Evolutionary conservation across 2,797 vertebrate genomes (phyloP).

Genomic region (Serranus cabrilla): DNA sequence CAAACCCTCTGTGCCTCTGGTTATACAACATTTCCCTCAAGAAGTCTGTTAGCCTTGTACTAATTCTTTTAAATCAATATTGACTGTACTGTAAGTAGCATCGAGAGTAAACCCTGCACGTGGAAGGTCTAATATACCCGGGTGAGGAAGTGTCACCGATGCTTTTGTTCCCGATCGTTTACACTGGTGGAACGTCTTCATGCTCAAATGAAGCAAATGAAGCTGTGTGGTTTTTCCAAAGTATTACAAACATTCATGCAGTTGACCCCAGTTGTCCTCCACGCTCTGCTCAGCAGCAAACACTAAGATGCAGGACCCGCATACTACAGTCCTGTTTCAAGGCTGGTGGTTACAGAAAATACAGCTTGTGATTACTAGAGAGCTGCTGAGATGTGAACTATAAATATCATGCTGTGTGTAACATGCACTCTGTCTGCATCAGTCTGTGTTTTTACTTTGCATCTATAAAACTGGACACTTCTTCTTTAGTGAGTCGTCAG

Average conservation of each 20-base stretch:
- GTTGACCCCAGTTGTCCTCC: constrained; percentile 1
- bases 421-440: no score
- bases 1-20: no score
- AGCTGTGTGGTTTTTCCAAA: background rate
- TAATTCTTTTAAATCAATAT: constrained; percentile 15
- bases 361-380: constrained; percentile 3
- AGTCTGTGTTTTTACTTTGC: no score
- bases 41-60: background rate
- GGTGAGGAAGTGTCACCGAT: constrained; percentile 4
- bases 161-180: background rate
- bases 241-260: background rate
- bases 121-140: background rate
- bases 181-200: background rate
- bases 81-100: constrained; percentile 5
- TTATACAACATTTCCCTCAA: background rate
- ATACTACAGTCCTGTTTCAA: background rate
- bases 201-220: background rate
- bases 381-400: background rate
- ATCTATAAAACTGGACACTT: no score
- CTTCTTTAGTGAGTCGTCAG: no score
- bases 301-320: constrained; percentile 25
- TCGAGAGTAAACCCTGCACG: background rate
- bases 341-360: background rate
- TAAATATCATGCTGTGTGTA: no score
- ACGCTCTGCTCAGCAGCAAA: constrained; percentile 10